A percentile compares a stretch with the other conserved stretches of the same genome.
Evolutionary conservation across 2,888 invertebrate species (phyloP).

Genomic region (Aricia artaxerxes): DNA sequence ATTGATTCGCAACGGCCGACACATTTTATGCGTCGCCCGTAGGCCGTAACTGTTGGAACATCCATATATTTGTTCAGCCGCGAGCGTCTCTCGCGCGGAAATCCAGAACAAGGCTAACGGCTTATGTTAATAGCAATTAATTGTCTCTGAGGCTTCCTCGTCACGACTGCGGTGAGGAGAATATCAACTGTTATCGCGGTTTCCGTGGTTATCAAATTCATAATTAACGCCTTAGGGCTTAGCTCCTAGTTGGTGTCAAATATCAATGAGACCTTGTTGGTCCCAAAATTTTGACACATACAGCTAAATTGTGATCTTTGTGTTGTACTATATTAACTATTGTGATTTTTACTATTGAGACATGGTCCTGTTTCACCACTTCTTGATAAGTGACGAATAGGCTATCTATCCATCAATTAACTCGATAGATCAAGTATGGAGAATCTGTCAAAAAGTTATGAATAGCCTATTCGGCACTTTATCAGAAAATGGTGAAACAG

Average conservation of each 20-base stretch:
- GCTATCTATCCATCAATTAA: too few relatives aligned
- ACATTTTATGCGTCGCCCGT: neutral
- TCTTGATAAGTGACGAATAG: too few relatives aligned
- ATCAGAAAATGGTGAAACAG: too few relatives aligned
- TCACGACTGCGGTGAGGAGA: slow-evolving; percentile 21
- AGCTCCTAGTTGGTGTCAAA: neutral
- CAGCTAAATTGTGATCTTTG: neutral
- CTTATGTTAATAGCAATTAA: slow-evolving; percentile 20
- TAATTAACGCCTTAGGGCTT: neutral
- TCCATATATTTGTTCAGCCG: slow-evolving; percentile 19
- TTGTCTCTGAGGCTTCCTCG: slow-evolving; percentile 24
- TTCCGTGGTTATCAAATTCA: slow-evolving; percentile 5
- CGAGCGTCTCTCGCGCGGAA: slow-evolving; percentile 17
- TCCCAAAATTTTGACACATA: neutral
- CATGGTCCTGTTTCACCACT: too few relatives aligned
- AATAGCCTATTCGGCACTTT: too few relatives aligned
- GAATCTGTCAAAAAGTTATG: too few relatives aligned
- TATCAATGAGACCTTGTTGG: neutral
- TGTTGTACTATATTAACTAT: too few relatives aligned
- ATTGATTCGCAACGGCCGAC: neutral
- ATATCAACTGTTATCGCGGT: neutral
- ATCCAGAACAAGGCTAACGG: slow-evolving; percentile 25
- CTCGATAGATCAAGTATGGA: too few relatives aligned
- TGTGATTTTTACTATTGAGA: too few relatives aligned
- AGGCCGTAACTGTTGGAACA: neutral